Base-by-base conservation (phyloP, 2,113 vertebrate species). In the Pteropus alecto region DNA sequence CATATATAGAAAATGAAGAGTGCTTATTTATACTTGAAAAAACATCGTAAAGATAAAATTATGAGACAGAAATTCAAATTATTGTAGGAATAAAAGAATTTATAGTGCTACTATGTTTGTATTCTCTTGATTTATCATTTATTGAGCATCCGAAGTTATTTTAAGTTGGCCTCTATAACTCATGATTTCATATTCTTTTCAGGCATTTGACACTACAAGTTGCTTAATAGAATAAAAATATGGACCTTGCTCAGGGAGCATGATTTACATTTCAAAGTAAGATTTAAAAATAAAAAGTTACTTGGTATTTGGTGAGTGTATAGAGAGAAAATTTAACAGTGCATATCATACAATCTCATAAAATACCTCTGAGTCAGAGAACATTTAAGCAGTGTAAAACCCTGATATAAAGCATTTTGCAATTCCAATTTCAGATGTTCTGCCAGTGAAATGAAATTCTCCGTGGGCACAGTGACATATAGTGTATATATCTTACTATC, bases 191-290 rank as follows among this genome's bases (percentile, higher is more conserved):
- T 90, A 90, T 96, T 90, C 74, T 95, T 90, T 96, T 88, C 35
- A 94, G 30, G 30, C 11, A 92, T 87, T 84, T 90, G 70, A 96
- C 48, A 87, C 60, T 56, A 79, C 33, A 61, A 90, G 87, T 84
- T 93, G 30, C 8, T 92, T 96, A 81, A 95, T 54, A 96, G 65
- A 84, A 92, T 67, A 77, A 95, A 93, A 94, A 94, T 89, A 92
- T 43, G 54, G 58, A 92, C 51, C 73, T 86, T 96, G 51, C 35
- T 48, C 22, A 81, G 65, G 16, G 26, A 93, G 26, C 35, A 90
- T 81, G 30, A 92, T 85, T 46, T 93, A 94, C 46, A 95, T 92
- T 95, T 94, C 61, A 92, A 92, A 96, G 71, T 65, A 70, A 90
- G 73, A 95, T 33, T 35, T 3, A 51, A 51, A 51, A 15, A 33